Conservation (phyloP, 2,888 invertebrate species). For the Drosophila antonietae region DNA sequence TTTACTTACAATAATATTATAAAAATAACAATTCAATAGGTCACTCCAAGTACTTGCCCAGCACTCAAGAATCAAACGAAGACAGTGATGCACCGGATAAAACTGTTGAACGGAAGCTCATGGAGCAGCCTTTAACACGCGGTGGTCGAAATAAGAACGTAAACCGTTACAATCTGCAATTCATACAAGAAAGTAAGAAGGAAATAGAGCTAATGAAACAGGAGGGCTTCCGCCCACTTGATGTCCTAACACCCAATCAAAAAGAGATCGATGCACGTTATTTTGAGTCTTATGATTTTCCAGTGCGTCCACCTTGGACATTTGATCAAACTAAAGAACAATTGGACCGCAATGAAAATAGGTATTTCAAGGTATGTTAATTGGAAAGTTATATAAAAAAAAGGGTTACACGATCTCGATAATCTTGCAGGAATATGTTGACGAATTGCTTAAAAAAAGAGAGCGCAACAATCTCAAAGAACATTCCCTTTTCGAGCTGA, state of each 20-base stretch:
- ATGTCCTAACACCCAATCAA: constrained; percentile 86
- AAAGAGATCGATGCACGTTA: constrained; percentile 89
- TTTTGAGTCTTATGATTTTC: constrained; percentile 90
- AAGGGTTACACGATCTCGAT: neutral
- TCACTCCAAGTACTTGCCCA: constrained; percentile 66
- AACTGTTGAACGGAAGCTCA: constrained; percentile 86
- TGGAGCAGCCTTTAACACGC: constrained; percentile 87
- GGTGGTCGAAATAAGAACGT: constrained; percentile 83
- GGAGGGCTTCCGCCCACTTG: constrained; percentile 86
- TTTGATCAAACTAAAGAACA: constrained; percentile 89
- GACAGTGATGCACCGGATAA: constrained; percentile 83
- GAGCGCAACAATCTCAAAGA: constrained; percentile 85
- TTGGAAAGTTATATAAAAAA: neutral
- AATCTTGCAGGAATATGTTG: constrained; percentile 89
- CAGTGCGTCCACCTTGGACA: constrained; percentile 94
- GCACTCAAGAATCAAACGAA: constrained; percentile 80
- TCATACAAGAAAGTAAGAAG: constrained; percentile 91
- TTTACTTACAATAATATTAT: no score
- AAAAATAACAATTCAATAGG: constrained; percentile 38
- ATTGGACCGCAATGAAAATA: constrained; percentile 92
- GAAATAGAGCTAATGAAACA: constrained; percentile 89
- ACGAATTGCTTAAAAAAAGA: constrained; percentile 86
- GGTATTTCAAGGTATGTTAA: constrained; percentile 87
- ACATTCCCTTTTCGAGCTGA: constrained; percentile 95
- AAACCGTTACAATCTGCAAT: constrained; percentile 92